phyloP scores from a whole-genome alignment of 2,888 invertebrate genomes.

The Galeruca laticollis region DNA sequence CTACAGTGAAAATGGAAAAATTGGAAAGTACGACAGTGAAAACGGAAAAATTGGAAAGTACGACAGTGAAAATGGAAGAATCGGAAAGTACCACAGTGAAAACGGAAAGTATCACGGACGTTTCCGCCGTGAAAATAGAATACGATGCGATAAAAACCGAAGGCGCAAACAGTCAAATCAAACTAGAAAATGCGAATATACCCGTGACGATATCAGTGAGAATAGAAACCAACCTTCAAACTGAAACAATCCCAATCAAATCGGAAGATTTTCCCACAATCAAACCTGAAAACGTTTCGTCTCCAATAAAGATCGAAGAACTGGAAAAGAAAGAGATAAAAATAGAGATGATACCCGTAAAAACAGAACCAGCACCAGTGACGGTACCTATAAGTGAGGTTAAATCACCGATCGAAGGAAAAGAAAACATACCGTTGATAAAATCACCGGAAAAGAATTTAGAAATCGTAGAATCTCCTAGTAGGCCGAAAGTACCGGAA shows the following conservation, averaged over 20 bases:
- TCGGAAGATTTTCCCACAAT: slow-evolving; percentile 30
- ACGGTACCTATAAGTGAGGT: slow-evolving; percentile 66
- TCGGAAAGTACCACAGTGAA: slow-evolving; percentile 37
- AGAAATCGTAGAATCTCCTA: slow-evolving; percentile 65
- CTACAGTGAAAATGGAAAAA: slow-evolving; percentile 39
- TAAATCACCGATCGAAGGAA: slow-evolving; percentile 67
- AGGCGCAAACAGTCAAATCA: slow-evolving; percentile 18
- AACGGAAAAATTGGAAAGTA: slow-evolving; percentile 23
- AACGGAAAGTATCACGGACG: slow-evolving; percentile 39
- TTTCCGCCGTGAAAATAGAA: slow-evolving; percentile 40
- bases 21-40: slow-evolving; percentile 37
- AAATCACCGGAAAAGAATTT: slow-evolving; percentile 53
- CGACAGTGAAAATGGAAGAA: slow-evolving; percentile 39
- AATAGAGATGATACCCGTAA: slow-evolving; percentile 65
- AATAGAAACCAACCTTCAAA: slow-evolving; percentile 43
- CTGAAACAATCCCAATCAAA: slow-evolving; percentile 41
- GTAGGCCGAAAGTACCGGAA: slow-evolving; percentile 73
- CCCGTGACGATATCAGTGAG: slow-evolving; percentile 40
- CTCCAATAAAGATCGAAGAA: slow-evolving; percentile 24
- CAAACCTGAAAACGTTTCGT: slow-evolving; percentile 33
- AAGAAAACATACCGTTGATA: slow-evolving; percentile 70
- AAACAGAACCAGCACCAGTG: slow-evolving; percentile 63
- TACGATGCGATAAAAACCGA: slow-evolving; percentile 37
- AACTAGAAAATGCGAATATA: slow-evolving; percentile 26
- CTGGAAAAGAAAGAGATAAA: slow-evolving; percentile 34